phyloP scores from a whole-genome alignment of 2,888 invertebrate genomes.

The Drosophila fulvimacula region DNA sequence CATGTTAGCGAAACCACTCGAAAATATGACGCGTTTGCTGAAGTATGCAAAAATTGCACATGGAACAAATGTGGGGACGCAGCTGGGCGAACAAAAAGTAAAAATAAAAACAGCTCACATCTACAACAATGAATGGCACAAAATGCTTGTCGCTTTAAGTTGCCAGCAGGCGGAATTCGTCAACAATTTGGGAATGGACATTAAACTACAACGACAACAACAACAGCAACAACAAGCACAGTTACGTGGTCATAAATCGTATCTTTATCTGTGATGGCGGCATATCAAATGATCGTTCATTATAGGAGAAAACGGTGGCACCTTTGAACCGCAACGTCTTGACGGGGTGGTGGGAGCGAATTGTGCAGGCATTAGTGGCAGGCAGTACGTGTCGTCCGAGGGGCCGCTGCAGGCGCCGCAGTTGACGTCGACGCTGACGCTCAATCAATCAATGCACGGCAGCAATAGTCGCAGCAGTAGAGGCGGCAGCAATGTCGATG shows the following conservation, averaged over 20 bases:
- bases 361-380: constrained; percentile 17
- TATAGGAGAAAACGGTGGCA: constrained; percentile 65
- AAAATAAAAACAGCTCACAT: constrained; percentile 12
- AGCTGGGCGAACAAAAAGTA: constrained; percentile 40
- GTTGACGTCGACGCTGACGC: constrained; percentile 43
- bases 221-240: constrained; percentile 32
- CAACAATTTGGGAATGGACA: constrained; percentile 50
- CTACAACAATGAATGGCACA: constrained; percentile 38
- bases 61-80: constrained; percentile 71
- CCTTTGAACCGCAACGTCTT: constrained; percentile 68
- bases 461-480: constrained; percentile 31
- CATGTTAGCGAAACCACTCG: constrained; percentile 84
- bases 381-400: constrained; percentile 61
- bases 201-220: constrained; percentile 34
- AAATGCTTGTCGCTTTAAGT: constrained; percentile 63
- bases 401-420: constrained; percentile 53
- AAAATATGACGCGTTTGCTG: constrained; percentile 84
- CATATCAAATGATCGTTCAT: constrained; percentile 69
- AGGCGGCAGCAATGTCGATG: constrained; percentile 40
- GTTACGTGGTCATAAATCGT: constrained; percentile 50
- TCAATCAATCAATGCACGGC: constrained; percentile 71
- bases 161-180: constrained; percentile 38
- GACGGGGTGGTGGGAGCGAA: constrained; percentile 9
- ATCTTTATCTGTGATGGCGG: constrained; percentile 49
- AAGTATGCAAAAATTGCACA: constrained; percentile 83